These are phyloP conservation scores for Isichthys henryi DNA, from an alignment of 2,113 vertebrate species.

Conservation along the genomic window DNA sequence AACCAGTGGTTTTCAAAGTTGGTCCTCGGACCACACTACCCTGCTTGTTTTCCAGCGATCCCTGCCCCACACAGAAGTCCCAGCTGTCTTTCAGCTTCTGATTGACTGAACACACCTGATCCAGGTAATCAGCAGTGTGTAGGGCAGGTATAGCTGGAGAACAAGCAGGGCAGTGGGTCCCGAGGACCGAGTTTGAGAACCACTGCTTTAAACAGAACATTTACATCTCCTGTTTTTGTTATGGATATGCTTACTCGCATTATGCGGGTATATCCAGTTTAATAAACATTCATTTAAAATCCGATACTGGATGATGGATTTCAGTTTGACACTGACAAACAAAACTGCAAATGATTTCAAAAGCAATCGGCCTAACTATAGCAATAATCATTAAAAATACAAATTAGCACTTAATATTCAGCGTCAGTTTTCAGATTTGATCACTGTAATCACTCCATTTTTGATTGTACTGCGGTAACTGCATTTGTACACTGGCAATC, in stretches of 20 bases:
- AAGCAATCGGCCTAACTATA: background rate
- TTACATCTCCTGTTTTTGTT: background rate
- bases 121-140: too few relatives aligned
- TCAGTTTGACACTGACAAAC: background rate
- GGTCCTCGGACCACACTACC: too few relatives aligned
- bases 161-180: too few relatives aligned
- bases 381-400: background rate
- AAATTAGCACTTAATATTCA: background rate
- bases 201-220: background rate
- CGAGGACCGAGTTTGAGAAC: too few relatives aligned
- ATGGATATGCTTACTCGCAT: background rate
- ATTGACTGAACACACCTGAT: too few relatives aligned
- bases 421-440: background rate
- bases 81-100: too few relatives aligned
- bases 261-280: background rate
- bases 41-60: too few relatives aligned
- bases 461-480: background rate
- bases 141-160: too few relatives aligned
- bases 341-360: background rate
- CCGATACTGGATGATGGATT: background rate
- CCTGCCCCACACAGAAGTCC: too few relatives aligned
- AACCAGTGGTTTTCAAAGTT: background rate
- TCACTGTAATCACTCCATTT: background rate
- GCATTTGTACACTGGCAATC: background rate
- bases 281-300: background rate